Conservation (phyloP, 2,113 vertebrate species). For the Cryptotis parvus region DNA sequence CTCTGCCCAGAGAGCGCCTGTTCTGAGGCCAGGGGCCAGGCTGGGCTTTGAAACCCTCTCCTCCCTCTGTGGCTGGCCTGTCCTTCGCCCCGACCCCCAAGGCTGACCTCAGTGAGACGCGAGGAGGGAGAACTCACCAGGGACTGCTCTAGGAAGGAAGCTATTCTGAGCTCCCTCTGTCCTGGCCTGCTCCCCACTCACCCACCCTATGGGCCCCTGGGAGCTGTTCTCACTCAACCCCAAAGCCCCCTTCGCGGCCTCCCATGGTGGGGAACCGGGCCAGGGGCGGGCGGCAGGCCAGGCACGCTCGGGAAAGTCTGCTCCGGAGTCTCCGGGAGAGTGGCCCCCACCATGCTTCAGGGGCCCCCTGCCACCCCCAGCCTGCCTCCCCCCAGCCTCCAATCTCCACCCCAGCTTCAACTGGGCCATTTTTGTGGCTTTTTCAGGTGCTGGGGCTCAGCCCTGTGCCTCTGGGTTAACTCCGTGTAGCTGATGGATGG, state of each 20-base stretch:
- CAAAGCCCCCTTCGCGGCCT: neutral
- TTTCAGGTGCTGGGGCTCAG: slow-evolving; percentile 25
- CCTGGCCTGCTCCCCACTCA: rapidly evolving
- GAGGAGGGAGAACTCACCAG: neutral
- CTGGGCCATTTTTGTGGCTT: neutral
- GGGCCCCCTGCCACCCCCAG: neutral
- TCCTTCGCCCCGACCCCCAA: neutral
- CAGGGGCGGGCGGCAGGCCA: neutral
- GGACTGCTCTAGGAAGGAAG: neutral
- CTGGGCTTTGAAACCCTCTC: neutral
- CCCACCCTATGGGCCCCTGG: neutral
- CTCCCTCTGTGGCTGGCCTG: neutral
- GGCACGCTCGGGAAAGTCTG: slow-evolving; percentile 44
- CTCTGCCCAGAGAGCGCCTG: neutral
- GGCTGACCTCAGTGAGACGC: neutral
- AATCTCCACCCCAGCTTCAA: neutral
- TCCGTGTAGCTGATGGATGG: slow-evolving; percentile 55
- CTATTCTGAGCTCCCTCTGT: neutral
- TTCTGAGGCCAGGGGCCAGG: neutral
- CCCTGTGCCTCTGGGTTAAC: neutral
- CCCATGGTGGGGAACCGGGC: neutral
- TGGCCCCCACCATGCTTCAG: neutral
- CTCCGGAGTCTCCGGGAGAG: neutral
- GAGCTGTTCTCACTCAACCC: neutral
- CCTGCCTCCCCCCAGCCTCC: too few species aligned